Percentiles rank a stretch among this genome's conserved stretches.
These are phyloP conservation scores for Oikopleura dioica DNA, from an alignment of 23 tunicate genomes.

Conservation along the genomic window DNA sequence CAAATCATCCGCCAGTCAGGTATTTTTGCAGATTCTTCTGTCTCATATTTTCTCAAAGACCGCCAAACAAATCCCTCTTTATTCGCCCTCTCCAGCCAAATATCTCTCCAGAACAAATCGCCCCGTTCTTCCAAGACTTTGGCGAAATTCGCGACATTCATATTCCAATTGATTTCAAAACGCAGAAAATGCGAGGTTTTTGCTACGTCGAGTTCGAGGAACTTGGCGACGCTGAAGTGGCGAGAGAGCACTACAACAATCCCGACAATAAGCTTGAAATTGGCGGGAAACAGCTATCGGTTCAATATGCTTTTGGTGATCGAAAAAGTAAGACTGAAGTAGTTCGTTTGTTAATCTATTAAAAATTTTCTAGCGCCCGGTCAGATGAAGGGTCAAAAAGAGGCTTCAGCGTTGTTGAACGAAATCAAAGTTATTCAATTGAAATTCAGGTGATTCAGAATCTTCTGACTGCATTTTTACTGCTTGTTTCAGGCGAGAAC, in stretches of 20 bases:
- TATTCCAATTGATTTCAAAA: neutral
- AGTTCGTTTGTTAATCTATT: neutral
- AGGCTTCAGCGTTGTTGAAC: neutral
- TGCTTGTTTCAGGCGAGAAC: neutral
- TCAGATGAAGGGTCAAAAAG: conserved; percentile 13
- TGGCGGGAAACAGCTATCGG: neutral
- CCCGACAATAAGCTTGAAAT: neutral
- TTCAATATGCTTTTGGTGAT: conserved; percentile 12
- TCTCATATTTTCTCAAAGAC: too few species aligned
- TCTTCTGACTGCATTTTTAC: too few species aligned
- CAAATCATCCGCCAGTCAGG: too few species aligned
- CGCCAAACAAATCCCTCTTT: conserved; percentile 2
- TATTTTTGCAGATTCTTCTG: too few species aligned
- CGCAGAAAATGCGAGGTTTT: neutral
- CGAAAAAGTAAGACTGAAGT: neutral
- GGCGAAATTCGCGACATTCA: conserved; percentile 5
- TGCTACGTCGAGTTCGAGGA: neutral
- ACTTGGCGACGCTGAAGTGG: neutral
- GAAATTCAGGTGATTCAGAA: too few species aligned
- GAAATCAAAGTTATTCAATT: neutral
- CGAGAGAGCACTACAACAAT: neutral
- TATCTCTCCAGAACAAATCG: neutral
- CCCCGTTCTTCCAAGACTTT: neutral
- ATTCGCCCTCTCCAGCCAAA: neutral
- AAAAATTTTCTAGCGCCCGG: conserved; percentile 10